Percentiles rank a stretch among this genome's conserved stretches.
Conservation (phyloP, 2,888 invertebrate species). For the Pantelozetes paolii region DNA sequence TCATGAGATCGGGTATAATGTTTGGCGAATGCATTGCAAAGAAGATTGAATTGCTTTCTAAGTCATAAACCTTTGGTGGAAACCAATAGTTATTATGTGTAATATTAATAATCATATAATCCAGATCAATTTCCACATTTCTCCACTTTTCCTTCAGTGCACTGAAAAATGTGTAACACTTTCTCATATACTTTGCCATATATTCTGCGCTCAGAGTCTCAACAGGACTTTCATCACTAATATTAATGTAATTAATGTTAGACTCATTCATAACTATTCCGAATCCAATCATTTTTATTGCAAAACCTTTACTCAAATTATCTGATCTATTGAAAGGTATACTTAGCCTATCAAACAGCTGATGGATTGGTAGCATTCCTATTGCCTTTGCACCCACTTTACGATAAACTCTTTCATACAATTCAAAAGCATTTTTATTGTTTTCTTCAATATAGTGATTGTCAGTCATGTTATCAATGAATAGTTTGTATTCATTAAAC, state of each 20-base stretch:
- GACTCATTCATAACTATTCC: background rate
- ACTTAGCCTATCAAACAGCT: background rate
- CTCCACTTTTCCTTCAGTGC: background rate
- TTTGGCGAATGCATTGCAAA: background rate
- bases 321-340: background rate
- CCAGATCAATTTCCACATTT: background rate
- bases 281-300: background rate
- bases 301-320: no score
- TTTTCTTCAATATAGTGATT: background rate
- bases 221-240: background rate
- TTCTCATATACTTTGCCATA: background rate
- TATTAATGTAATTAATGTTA: background rate
- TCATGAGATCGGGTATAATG: background rate
- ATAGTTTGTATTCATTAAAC: background rate
- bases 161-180: conserved; percentile 27
- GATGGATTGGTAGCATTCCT: background rate
- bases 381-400: background rate
- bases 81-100: background rate
- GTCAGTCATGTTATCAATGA: background rate
- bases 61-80: background rate
- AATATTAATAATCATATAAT: background rate
- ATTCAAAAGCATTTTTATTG: background rate
- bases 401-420: background rate
- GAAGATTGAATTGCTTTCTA: background rate
- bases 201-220: background rate